phyloP scores from a whole-genome alignment of 2,113 vertebrate species.

The Anser cygnoides region DNA sequence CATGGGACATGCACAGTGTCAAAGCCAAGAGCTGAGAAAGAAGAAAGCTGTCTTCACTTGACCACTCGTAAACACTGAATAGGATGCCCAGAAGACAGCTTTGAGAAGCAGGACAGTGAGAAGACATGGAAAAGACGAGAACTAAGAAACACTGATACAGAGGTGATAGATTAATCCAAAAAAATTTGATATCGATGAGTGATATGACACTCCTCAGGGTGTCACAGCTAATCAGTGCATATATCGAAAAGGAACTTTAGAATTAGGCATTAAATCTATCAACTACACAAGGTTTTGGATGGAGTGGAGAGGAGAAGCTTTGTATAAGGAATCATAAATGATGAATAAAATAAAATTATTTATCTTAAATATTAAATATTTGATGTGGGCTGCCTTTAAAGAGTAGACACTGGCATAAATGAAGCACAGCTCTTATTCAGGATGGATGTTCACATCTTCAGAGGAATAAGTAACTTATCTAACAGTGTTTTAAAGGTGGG shows the following conservation, averaged over 20 bases:
- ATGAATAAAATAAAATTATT: too few species aligned
- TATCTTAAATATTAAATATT: not conserved
- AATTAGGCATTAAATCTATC: not conserved
- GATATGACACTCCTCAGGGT: not conserved
- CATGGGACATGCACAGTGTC: not conserved
- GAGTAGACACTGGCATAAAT: not conserved
- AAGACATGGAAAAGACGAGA: not conserved
- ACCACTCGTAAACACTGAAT: not conserved
- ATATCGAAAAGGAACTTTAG: not conserved
- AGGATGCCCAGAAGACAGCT: not conserved
- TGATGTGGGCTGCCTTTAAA: not conserved
- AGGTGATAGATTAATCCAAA: not conserved
- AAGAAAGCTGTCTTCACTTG: not conserved
- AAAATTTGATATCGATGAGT: not conserved
- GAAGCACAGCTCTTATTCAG: not conserved
- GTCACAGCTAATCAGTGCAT: not conserved
- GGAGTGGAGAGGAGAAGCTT: not conserved
- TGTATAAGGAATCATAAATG: not conserved
- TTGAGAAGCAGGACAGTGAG: not conserved
- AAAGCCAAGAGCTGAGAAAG: not conserved
- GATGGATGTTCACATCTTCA: not conserved
- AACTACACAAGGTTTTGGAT: not conserved
- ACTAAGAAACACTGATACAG: not conserved
- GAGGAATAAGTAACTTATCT: not conserved
- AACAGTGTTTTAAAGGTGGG: not conserved